Evolutionary conservation across 2,113 vertebrate genomes (phyloP).

Genomic region (Tautogolabrus adspersus): DNA sequence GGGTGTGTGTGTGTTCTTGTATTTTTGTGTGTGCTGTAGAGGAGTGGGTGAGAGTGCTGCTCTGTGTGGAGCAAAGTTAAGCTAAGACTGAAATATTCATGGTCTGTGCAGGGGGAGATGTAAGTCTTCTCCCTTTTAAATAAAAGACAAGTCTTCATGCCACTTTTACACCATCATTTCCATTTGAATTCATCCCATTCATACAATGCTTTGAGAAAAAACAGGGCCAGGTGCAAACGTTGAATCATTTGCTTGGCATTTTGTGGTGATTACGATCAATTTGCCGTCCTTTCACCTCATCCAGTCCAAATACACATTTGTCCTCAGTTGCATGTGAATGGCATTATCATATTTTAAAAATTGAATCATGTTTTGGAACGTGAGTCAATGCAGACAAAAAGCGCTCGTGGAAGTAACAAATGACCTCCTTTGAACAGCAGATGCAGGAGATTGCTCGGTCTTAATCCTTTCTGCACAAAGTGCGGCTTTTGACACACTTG

Average conservation of each 20-base stretch:
- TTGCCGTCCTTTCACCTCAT: conserved; percentile 11
- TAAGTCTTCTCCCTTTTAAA: conserved; percentile 63
- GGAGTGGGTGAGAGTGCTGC: conserved; percentile 49
- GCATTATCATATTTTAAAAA: background rate
- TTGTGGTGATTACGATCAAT: background rate
- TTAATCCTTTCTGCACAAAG: conserved; percentile 58
- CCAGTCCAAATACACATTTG: background rate
- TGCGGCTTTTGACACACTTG: conserved; percentile 61
- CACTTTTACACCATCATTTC: conserved; percentile 36
- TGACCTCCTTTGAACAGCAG: conserved; percentile 37
- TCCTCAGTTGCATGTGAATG: background rate
- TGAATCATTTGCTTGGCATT: conserved; percentile 11
- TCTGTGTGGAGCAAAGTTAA: conserved; percentile 43
- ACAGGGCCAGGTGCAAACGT: background rate
- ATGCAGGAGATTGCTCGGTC: conserved; percentile 33
- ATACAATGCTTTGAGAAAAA: conserved; percentile 32
- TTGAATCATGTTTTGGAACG: background rate
- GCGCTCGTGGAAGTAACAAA: conserved; percentile 8
- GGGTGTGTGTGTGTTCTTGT: conserved; percentile 8
- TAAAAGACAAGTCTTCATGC: conserved; percentile 65
- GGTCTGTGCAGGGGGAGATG: conserved; percentile 43
- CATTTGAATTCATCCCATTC: conserved; percentile 40
- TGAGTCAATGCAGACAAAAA: background rate
- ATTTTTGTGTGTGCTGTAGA: background rate
- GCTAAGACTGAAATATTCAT: conserved; percentile 76